Conservation (phyloP, 1,140 invertebrate species). For the Macrosteles quadrilineatus region DNA sequence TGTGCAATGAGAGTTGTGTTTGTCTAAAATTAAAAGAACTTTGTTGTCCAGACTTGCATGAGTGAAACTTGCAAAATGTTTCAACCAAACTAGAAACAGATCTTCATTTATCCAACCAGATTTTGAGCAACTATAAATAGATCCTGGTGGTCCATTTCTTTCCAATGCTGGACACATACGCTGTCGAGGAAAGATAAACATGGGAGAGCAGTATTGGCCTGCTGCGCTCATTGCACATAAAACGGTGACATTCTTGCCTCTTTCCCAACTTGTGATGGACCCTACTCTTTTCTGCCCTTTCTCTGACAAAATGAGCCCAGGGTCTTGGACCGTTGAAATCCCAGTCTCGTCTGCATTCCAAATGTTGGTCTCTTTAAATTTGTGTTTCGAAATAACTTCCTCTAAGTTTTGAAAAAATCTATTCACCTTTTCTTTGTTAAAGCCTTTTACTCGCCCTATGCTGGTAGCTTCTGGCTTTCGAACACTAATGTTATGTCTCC, state of each 20-base stretch:
- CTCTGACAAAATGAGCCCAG: conserved; percentile 31
- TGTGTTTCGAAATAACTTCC: conserved; percentile 43
- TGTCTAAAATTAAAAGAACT: conserved; percentile 43
- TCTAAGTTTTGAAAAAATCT: conserved; percentile 45
- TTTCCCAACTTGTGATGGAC: conserved; percentile 39
- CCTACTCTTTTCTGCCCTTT: no score
- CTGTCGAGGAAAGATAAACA: conserved; percentile 49
- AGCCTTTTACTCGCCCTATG: conserved; percentile 34
- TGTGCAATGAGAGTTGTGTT: conserved; percentile 47
- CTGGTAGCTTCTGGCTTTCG: conserved; percentile 43
- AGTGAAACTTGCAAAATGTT: conserved; percentile 40
- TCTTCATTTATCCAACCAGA: conserved; percentile 47
- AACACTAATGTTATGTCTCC: conserved; percentile 35
- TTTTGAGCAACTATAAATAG: conserved; percentile 43
- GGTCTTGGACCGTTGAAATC: conserved; percentile 47
- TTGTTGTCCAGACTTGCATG: conserved; percentile 29
- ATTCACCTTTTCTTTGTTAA: conserved; percentile 37
- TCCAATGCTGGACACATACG: conserved; percentile 39
- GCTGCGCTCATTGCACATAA: conserved; percentile 43
- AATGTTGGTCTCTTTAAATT: conserved; percentile 34
- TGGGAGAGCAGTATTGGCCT: conserved; percentile 47
- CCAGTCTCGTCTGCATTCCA: conserved; percentile 51
- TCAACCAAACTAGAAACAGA: conserved; percentile 44
- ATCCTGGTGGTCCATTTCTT: conserved; percentile 43
- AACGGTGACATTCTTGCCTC: conserved; percentile 45